Percentiles rank a stretch among this genome's conserved stretches.
phyloP scores from a whole-genome alignment of 2,113 vertebrate species.

The Rhombomys opimus region DNA sequence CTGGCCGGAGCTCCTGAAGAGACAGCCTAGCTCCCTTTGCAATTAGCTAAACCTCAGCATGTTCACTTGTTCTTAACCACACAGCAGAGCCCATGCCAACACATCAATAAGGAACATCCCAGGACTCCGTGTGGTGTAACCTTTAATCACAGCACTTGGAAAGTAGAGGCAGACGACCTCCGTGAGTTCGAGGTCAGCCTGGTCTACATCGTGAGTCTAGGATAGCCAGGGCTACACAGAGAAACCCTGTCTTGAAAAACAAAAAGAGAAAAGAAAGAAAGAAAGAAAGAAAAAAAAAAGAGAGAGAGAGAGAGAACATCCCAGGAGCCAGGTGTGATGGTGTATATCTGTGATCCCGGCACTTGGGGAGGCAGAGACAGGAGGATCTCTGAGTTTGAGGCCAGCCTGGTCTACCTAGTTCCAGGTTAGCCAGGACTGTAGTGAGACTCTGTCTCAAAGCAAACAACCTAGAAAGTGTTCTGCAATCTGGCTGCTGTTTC shows the following conservation, averaged over 20 bases:
- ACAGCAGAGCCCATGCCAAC: too few species aligned
- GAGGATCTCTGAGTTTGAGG: background rate
- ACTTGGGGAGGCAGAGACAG: background rate
- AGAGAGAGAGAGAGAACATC: too few species aligned
- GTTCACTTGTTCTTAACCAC: background rate
- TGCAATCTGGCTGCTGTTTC: background rate
- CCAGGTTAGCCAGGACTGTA: background rate
- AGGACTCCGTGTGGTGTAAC: background rate
- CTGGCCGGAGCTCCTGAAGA: background rate
- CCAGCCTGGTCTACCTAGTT: background rate
- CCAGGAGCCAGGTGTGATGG: too few species aligned
- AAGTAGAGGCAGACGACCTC: background rate
- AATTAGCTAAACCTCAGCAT: background rate
- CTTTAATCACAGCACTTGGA: background rate
- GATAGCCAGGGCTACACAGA: background rate
- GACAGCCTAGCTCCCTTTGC: background rate
- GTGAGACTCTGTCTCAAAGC: background rate
- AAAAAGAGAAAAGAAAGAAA: too few species aligned
- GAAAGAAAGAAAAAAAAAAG: too few species aligned
- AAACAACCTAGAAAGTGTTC: background rate
- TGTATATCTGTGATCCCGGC: background rate
- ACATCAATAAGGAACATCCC: background rate
- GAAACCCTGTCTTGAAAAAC: too few species aligned
- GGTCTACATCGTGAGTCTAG: background rate
- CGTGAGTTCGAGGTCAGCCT: background rate